Evolutionary conservation across 2,888 invertebrate species (phyloP).

Genomic region (Nowickia ferox): DNA sequence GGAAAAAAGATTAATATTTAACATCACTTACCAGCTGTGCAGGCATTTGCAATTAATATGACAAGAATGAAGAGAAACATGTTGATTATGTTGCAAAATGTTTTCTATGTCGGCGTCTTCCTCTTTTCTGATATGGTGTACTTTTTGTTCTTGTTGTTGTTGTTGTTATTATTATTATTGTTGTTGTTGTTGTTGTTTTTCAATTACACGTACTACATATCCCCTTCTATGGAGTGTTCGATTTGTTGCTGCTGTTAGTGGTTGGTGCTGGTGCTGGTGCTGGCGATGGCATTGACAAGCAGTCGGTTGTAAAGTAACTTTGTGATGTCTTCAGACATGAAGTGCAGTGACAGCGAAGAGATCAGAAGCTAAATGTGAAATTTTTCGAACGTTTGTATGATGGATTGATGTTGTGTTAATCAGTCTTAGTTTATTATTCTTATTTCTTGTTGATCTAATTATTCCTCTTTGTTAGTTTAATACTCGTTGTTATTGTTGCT

Average conservation of each 20-base stretch:
- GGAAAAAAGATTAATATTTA: conserved; percentile 7
- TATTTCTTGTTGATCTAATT: conserved; percentile 11
- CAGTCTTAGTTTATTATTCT: conserved; percentile 52
- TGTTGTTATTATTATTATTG: conserved; percentile 43
- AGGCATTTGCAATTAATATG: conserved; percentile 82
- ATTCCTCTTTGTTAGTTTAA: conserved; percentile 13
- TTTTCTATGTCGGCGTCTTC: background rate
- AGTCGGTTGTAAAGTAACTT: conserved; percentile 27
- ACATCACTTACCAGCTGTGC: conserved; percentile 82
- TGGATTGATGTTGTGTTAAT: conserved; percentile 37
- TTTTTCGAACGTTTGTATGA: conserved; percentile 6
- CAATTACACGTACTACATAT: conserved; percentile 27
- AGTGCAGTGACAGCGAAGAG: background rate
- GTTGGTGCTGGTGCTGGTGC: conserved; percentile 7
- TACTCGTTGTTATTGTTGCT: conserved; percentile 66
- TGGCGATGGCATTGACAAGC: conserved; percentile 51
- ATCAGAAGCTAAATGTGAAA: conserved; percentile 1
- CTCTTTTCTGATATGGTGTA: background rate
- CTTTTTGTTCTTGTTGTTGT: conserved; percentile 2
- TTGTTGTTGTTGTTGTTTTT: conserved; percentile 42
- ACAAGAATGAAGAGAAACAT: conserved; percentile 81
- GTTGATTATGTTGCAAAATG: conserved; percentile 72
- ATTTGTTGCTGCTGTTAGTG: conserved; percentile 53
- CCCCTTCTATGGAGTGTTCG: conserved; percentile 26
- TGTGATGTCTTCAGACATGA: background rate